phyloP scores from a whole-genome alignment of 1,140 invertebrate species.

The Xylocopa sonorina region DNA sequence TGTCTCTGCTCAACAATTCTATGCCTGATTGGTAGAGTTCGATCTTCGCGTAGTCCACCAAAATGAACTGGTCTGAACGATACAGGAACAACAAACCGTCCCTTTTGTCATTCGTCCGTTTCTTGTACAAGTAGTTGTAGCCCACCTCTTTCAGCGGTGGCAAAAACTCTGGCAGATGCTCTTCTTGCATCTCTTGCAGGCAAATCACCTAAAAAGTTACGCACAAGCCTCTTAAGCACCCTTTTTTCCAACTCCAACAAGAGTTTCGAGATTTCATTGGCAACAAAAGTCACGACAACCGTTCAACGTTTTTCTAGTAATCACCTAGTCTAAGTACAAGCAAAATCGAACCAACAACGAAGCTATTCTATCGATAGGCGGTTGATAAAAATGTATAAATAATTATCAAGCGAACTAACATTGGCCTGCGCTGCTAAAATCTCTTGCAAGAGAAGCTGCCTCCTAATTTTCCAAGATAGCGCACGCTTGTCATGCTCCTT shows the following conservation, averaged over 20 bases:
- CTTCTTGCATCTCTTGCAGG: constrained; percentile 93
- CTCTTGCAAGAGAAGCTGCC: constrained; percentile 87
- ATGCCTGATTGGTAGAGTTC: constrained; percentile 82
- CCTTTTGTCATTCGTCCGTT: constrained; percentile 77
- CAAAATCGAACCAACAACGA: too few species aligned
- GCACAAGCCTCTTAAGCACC: constrained; percentile 33
- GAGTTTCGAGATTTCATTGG: not conserved
- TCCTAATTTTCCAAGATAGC: constrained; percentile 88
- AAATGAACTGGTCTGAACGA: constrained; percentile 69
- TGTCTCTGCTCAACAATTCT: constrained; percentile 90
- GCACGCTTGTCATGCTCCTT: constrained; percentile 82
- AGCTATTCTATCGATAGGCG: too few species aligned
- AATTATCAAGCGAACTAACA: constrained; percentile 81
- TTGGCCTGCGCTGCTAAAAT: constrained; percentile 88
- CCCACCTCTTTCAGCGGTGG: constrained; percentile 80
- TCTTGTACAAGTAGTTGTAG: constrained; percentile 80
- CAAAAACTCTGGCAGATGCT: constrained; percentile 86
- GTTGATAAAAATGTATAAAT: not conserved
- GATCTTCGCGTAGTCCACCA: constrained; percentile 78
- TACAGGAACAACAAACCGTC: constrained; percentile 77
- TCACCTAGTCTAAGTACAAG: too few species aligned
- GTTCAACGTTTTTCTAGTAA: too few species aligned
- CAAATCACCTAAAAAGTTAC: constrained; percentile 87
- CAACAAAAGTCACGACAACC: too few species aligned
- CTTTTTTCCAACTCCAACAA: not conserved